Conservation (phyloP, 2,113 vertebrate genomes). For the Struthio camelus region DNA sequence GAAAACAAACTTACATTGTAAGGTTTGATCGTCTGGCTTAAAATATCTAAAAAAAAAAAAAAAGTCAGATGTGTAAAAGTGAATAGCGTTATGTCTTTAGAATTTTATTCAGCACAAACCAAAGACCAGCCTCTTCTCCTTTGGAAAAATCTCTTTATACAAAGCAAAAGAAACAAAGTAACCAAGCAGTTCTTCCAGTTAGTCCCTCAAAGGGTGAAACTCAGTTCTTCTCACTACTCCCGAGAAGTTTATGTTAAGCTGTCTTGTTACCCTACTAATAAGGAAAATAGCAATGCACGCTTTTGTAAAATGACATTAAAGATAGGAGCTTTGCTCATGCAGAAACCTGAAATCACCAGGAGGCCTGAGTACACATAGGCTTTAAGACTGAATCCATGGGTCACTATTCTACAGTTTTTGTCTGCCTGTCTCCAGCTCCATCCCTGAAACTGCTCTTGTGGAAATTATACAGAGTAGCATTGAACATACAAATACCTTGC, state of each 20-base stretch:
- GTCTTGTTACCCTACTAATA: background rate
- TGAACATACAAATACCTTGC: background rate
- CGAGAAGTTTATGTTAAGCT: background rate
- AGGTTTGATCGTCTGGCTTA: conserved; percentile 88
- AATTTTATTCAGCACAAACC: background rate
- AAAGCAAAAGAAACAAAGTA: background rate
- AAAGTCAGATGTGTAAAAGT: background rate
- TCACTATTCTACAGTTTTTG: background rate
- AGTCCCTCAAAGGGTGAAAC: background rate
- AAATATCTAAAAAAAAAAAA: conserved; percentile 84
- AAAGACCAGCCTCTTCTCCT: background rate
- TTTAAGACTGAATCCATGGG: background rate
- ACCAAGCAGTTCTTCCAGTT: background rate
- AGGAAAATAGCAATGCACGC: background rate
- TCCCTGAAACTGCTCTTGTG: too few relatives aligned
- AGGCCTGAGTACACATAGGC: background rate
- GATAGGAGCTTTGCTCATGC: background rate
- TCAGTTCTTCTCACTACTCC: background rate
- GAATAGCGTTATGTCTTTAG: background rate
- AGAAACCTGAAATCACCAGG: background rate
- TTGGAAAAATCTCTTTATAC: background rate
- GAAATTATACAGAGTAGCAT: background rate
- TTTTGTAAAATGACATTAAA: background rate
- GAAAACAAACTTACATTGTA: conserved; percentile 89
- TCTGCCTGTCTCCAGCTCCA: background rate